Evolutionary conservation across 1,140 invertebrate species (phyloP), one percentile per base, ranked within the genome.

Genomic region (Grapholita molesta): DNA sequence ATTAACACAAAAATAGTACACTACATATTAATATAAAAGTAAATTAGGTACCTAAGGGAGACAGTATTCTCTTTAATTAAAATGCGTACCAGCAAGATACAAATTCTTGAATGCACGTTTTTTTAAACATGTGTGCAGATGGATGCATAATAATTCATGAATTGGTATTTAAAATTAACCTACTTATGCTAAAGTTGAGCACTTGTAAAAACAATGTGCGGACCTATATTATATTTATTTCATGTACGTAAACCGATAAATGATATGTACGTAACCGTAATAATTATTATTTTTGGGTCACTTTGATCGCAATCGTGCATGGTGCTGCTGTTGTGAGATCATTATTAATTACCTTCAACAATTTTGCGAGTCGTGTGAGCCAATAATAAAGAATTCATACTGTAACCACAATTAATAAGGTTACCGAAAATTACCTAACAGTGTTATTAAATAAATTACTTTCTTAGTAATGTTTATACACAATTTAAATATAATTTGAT

Each of bases 381-480:
- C 55, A 28, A 18, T 30, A 24, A 7, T 3, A 11, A 2, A 24
- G 12, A 25, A 57, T n/a, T 23, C 12, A 24, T 25, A 57, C 12
- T 25, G 15, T 57, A 21, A 18, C 9, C 15, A n/a, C 25, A 33
- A 32, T 7, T n/a, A 30, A 25, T 30, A 38, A n/a, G 28, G 24
- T 23, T 24, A 5, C 8, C 30, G 24, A 24, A 21, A 38, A 35
- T 12, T 64, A 30, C 12, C 15, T n/a, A 12, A 61, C 8, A 28
- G 24, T 25, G n/a, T 61, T 28, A 61, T 15, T 7, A 28, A 28
- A n/a, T 61, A 12, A 28, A 61, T 61, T 61, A 61, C 55, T 28
- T 32, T 61, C 24, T 61, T 65, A 65, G 64, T 65, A 30, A 65
- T 21, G 23, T 65, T 11, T 35, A 35, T 65, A 65, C 30, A 65